A percentile compares a stretch with the other conserved stretches of the same genome.
Evolutionary conservation across 2,113 vertebrate species (phyloP).

Genomic region (Peromyscus californicus): DNA sequence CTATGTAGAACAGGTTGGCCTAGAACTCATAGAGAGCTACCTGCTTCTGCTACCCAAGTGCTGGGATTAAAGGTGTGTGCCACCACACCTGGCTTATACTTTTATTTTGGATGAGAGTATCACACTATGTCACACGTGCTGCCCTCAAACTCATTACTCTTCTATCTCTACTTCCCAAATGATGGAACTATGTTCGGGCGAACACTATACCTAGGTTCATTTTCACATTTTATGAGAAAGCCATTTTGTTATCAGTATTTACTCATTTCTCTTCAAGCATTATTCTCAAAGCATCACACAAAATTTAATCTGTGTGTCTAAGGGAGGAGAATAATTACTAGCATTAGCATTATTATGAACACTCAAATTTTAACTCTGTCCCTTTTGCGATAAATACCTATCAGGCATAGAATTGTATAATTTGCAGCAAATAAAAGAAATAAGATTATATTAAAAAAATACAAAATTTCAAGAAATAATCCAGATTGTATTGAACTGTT

Average conservation of each 20-base stretch:
- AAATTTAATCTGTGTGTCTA: constrained; percentile 21
- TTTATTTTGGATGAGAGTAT: background rate
- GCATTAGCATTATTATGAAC: background rate
- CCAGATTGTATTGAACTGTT: background rate
- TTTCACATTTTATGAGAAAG: constrained; percentile 25
- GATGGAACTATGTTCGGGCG: fast-evolving
- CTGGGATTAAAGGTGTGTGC: background rate
- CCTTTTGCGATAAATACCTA: constrained; percentile 36
- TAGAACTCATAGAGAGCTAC: background rate
- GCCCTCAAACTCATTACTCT: background rate
- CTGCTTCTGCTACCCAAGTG: background rate
- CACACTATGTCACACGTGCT: background rate
- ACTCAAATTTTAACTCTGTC: background rate
- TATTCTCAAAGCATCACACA: constrained; percentile 26
- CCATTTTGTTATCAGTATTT: constrained; percentile 53
- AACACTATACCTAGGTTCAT: background rate
- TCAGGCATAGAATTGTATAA: background rate
- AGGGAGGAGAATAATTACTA: background rate
- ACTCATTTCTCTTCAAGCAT: constrained; percentile 37
- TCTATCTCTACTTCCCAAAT: background rate
- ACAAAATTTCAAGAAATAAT: constrained; percentile 37
- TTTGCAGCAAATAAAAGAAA: background rate
- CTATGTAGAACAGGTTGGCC: background rate
- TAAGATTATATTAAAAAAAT: background rate
- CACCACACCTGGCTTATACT: background rate